A percentile compares a stretch with the other conserved stretches of the same genome.
Conservation (phyloP, 2,113 vertebrate genomes). For the Hemibagrus wyckioides region DNA sequence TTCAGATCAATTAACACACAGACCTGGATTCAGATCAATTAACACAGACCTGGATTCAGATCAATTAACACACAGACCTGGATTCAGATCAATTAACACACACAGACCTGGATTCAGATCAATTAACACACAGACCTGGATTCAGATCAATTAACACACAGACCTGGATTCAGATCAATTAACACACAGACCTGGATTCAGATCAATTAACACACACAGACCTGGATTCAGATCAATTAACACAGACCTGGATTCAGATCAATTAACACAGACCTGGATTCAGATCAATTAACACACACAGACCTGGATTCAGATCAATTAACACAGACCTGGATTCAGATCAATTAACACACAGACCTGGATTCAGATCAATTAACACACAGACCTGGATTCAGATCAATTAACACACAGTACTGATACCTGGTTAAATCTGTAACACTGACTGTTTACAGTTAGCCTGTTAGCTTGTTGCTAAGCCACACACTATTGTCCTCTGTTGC, state of each 20-base stretch:
- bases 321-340: too few species aligned
- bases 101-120: too few species aligned
- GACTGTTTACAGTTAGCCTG: background rate
- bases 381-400: background rate
- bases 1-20: background rate
- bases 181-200: background rate
- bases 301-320: too few species aligned
- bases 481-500: too few species aligned
- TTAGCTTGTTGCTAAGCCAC: background rate
- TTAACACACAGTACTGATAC: background rate
- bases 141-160: background rate
- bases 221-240: too few species aligned
- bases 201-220: background rate
- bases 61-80: background rate
- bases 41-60: too few species aligned
- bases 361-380: background rate
- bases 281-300: background rate
- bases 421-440: background rate
- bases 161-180: background rate
- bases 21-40: background rate
- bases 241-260: too few species aligned
- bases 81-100: background rate
- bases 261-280: too few species aligned
- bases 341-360: background rate
- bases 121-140: background rate